These are phyloP conservation scores for Chiloscyllium plagiosum DNA, from an alignment of 2,113 vertebrate genomes.

Conservation along the genomic window DNA sequence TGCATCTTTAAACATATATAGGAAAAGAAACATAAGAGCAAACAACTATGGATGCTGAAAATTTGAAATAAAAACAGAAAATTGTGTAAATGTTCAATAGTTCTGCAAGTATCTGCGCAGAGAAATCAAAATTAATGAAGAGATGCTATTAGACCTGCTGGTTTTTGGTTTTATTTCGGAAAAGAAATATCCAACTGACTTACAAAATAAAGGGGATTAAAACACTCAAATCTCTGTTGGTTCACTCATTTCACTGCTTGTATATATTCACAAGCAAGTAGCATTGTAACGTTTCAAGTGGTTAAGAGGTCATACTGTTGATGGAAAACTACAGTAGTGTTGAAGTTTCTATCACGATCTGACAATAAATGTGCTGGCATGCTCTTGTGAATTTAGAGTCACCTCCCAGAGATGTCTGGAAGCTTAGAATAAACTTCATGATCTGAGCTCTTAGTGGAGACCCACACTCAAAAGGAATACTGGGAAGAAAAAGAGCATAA, in stretches of 20 bases:
- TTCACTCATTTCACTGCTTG: not conserved
- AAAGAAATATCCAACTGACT: not conserved
- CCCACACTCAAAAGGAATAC: not conserved
- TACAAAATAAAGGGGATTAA: not conserved
- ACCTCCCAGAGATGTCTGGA: not conserved
- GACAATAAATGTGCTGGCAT: not conserved
- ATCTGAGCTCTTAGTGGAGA: not conserved
- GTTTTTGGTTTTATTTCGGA: not conserved
- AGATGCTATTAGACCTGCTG: not conserved
- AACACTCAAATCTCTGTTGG: not conserved
- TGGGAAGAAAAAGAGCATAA: not conserved
- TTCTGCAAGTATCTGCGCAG: not conserved
- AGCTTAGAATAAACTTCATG: not conserved
- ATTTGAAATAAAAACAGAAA: not conserved
- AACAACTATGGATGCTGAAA: not conserved
- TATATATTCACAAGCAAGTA: not conserved
- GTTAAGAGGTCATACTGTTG: not conserved
- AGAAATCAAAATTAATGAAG: not conserved
- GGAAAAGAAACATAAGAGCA: not conserved
- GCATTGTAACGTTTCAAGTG: not conserved
- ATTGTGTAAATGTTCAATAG: not conserved
- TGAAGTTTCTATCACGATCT: not conserved
- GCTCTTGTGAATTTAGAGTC: not conserved
- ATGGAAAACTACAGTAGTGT: not conserved
- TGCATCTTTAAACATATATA: not conserved